phyloP scores from a whole-genome alignment of 1,140 invertebrate genomes.

The Drosophila triauraria region DNA sequence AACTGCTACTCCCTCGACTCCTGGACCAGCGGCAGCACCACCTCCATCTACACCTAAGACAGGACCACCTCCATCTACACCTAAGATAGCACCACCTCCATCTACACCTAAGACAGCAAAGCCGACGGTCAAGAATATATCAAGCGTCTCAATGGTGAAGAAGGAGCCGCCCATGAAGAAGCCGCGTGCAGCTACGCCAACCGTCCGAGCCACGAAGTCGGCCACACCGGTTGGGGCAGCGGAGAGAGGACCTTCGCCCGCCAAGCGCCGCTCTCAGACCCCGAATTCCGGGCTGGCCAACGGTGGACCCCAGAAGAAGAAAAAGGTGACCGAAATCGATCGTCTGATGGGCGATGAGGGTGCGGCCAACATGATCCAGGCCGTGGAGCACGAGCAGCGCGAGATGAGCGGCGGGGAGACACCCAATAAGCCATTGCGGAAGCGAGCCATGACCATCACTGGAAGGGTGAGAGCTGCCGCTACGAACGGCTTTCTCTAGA shows the following conservation, averaged over 20 bases:
- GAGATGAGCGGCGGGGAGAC: slow-evolving; percentile 64
- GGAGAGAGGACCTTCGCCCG: slow-evolving; percentile 17
- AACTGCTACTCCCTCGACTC: background rate
- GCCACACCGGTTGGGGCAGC: slow-evolving; percentile 21
- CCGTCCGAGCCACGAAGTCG: slow-evolving; percentile 7
- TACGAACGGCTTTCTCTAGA: background rate
- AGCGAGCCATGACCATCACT: slow-evolving; percentile 85
- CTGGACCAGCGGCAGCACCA: slow-evolving; percentile 1
- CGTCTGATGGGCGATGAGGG: slow-evolving; percentile 93
- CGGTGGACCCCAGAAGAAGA: slow-evolving; percentile 83
- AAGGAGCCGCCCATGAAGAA: slow-evolving; percentile 33
- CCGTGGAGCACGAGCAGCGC: slow-evolving; percentile 87
- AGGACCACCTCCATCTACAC: background rate
- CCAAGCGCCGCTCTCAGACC: slow-evolving; percentile 70
- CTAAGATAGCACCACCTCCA: background rate
- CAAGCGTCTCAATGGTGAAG: slow-evolving; percentile 10
- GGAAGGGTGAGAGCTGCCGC: slow-evolving; percentile 79
- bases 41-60: background rate
- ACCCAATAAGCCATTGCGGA: slow-evolving; percentile 85
- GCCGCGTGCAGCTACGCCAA: slow-evolving; percentile 54
- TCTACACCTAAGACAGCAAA: slow-evolving; percentile 13
- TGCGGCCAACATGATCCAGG: slow-evolving; percentile 93
- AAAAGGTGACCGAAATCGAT: slow-evolving; percentile 90
- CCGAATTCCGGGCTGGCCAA: slow-evolving; percentile 54
- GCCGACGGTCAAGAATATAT: background rate